phyloP scores from a whole-genome alignment of 2,888 invertebrate species.

The Deilephila porcellus region DNA sequence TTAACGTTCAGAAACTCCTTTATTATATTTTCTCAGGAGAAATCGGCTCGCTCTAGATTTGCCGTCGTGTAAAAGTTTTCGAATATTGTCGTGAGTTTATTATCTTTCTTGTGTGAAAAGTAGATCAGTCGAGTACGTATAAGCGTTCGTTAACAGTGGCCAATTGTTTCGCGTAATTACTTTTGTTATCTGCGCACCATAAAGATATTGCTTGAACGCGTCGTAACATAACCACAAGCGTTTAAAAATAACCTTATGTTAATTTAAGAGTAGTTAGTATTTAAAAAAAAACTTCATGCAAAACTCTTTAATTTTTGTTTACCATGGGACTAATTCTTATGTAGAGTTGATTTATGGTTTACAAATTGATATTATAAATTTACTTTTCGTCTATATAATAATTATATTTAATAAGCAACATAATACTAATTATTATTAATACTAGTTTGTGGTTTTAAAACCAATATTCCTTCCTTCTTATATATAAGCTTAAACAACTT shows the following conservation, averaged over 20 bases:
- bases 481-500: no score
- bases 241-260: neutral
- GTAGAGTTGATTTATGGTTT: no score
- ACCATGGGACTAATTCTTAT: no score
- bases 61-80: conserved; percentile 49
- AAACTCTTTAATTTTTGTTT: no score
- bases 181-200: conserved; percentile 20
- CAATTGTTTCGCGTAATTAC: conserved; percentile 20
- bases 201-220: neutral
- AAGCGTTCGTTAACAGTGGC: conserved; percentile 14
- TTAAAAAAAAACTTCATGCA: no score
- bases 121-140: conserved; percentile 9
- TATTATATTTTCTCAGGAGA: conserved; percentile 67
- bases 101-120: conserved; percentile 25
- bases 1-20: conserved; percentile 47
- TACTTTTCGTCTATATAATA: no score
- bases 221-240: neutral
- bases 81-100: conserved; percentile 26
- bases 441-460: no score
- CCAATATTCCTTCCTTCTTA: no score
- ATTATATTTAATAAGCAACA: no score
- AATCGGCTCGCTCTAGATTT: conserved; percentile 64
- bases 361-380: no score
- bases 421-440: no score
- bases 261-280: neutral